Percentiles rank a stretch among this genome's conserved stretches.
phyloP scores from a whole-genome alignment of 1,140 invertebrate species.

The Nautilus pompilius region DNA sequence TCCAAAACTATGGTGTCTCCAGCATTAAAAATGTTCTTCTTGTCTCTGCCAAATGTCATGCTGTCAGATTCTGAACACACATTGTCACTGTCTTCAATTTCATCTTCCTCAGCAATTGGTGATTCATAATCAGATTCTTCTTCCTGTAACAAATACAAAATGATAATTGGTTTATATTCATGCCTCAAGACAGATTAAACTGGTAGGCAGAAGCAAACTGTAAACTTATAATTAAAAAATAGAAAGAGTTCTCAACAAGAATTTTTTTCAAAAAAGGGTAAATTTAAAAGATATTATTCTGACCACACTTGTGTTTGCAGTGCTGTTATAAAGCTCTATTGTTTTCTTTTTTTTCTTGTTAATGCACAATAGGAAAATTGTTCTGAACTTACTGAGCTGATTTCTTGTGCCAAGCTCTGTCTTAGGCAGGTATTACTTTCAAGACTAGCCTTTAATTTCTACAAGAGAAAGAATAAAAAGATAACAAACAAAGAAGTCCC shows the following conservation, averaged over 20 bases:
- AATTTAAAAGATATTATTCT: too few species aligned
- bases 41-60: not conserved
- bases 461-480: conserved; percentile 13
- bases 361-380: too few species aligned
- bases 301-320: too few species aligned
- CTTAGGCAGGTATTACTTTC: conserved; percentile 34
- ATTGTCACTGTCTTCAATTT: conserved; percentile 31
- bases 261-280: too few species aligned
- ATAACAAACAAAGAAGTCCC: conserved; percentile 2
- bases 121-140: conserved; percentile 25
- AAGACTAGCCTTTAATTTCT: conserved; percentile 46
- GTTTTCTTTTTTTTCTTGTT: too few species aligned
- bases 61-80: conserved; percentile 10
- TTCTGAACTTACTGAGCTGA: conserved; percentile 34
- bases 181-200: too few species aligned
- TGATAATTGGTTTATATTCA: too few species aligned
- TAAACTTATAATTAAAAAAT: too few species aligned
- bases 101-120: conserved; percentile 28
- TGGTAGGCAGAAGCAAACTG: too few species aligned
- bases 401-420: conserved; percentile 36
- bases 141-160: conserved; percentile 15
- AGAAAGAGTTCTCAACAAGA: too few species aligned
- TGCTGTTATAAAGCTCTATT: too few species aligned
- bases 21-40: conserved; percentile 20
- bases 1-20: conserved; percentile 44